phyloP scores from a whole-genome alignment of 2,888 invertebrate species.

The Neoitamus cyanurus region DNA sequence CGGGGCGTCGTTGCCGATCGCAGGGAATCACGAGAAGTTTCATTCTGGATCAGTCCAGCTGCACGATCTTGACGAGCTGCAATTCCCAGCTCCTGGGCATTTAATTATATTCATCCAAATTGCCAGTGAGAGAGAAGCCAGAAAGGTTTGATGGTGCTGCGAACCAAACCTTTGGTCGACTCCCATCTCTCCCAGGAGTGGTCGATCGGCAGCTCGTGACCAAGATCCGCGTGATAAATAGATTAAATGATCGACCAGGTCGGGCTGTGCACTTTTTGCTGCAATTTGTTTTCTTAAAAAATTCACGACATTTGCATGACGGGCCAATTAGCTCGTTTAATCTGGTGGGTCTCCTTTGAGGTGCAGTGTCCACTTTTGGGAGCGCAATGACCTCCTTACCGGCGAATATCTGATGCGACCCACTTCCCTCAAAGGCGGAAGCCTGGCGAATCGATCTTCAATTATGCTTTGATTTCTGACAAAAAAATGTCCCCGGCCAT shows the following conservation, averaged over 20 bases:
- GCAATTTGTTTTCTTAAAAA: conserved; percentile 2
- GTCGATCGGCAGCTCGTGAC: conserved; percentile 3
- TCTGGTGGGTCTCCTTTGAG: background rate
- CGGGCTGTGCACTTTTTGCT: conserved; percentile 2
- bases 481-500: background rate
- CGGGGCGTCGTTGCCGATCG: background rate
- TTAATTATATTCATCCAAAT: background rate
- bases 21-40: background rate
- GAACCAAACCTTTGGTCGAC: background rate
- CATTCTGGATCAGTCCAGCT: background rate
- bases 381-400: background rate
- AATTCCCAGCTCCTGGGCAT: background rate
- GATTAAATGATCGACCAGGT: background rate
- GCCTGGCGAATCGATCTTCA: conserved; percentile 5
- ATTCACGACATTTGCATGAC: conserved; percentile 6
- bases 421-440: conserved; percentile 24
- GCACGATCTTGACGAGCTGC: background rate
- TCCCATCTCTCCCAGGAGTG: background rate
- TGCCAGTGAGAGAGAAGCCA: background rate
- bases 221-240: conserved; percentile 13
- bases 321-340: conserved; percentile 1
- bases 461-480: conserved; percentile 6
- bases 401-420: background rate
- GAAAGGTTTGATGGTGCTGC: background rate
- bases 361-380: background rate